Conservation (phyloP, 2,888 invertebrate genomes). For the Poecilus cupreus region DNA sequence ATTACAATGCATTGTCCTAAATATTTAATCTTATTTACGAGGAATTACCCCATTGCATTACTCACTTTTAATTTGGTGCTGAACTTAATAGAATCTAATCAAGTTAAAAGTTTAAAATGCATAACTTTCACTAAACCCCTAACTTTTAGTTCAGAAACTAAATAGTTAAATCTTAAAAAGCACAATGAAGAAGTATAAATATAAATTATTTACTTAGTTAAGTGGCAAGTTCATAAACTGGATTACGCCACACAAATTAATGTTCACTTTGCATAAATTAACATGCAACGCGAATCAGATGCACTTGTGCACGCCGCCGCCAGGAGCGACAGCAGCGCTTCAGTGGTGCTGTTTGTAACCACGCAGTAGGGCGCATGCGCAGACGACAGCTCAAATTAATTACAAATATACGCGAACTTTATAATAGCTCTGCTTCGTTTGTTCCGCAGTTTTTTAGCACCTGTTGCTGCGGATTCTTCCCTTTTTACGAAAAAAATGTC, state of each 20-base stretch:
- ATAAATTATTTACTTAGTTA: constrained; percentile 51
- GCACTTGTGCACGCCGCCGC: constrained; percentile 17
- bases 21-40: too few species aligned
- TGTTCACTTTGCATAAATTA: constrained; percentile 54
- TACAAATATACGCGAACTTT: constrained; percentile 41
- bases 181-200: constrained; percentile 38
- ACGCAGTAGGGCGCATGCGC: background rate
- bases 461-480: constrained; percentile 48
- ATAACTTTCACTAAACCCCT: background rate
- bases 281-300: constrained; percentile 47
- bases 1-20: too few species aligned
- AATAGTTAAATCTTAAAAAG: constrained; percentile 36
- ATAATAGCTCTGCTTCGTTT: constrained; percentile 34
- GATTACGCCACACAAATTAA: constrained; percentile 45
- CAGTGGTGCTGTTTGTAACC: background rate
- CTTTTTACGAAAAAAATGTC: constrained; percentile 36
- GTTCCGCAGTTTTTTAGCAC: constrained; percentile 41
- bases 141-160: background rate
- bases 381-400: background rate
- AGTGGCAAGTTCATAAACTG: constrained; percentile 55
- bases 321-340: background rate
- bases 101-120: background rate
- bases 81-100: background rate
- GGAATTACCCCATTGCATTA: too few species aligned
- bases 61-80: too few species aligned